Conservation (phyloP, 2,888 invertebrate species). For the Pachydiplax longipennis region DNA sequence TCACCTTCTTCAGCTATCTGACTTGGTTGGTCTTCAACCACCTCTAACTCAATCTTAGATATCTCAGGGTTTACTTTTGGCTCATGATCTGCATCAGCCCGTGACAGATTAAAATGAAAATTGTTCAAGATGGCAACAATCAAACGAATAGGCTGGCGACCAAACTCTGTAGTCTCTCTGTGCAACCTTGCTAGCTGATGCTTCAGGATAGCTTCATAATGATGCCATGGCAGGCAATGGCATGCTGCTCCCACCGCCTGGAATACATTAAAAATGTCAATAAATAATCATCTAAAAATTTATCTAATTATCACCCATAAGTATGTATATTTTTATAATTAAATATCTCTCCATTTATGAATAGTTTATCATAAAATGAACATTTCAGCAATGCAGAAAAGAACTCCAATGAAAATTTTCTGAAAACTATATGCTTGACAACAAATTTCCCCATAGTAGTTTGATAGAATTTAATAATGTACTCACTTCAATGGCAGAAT, state of each 20-base stretch:
- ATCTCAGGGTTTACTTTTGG: slow-evolving; percentile 25
- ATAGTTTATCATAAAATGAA: too few relatives aligned
- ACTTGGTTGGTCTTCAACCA: slow-evolving; percentile 52
- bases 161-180: slow-evolving; percentile 71
- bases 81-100: slow-evolving; percentile 59
- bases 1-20: slow-evolving; percentile 54
- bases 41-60: slow-evolving; percentile 40
- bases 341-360: too few relatives aligned
- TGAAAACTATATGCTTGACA: too few relatives aligned
- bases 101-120: slow-evolving; percentile 89
- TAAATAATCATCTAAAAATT: too few relatives aligned
- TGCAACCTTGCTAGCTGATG: slow-evolving; percentile 81
- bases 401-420: too few relatives aligned
- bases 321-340: too few relatives aligned
- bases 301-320: too few relatives aligned
- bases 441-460: too few relatives aligned
- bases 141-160: slow-evolving; percentile 82
- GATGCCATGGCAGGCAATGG: slow-evolving; percentile 84
- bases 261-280: too few relatives aligned
- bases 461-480: background rate
- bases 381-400: too few relatives aligned
- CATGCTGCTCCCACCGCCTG: slow-evolving; percentile 76
- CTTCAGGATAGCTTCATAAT: slow-evolving; percentile 83
- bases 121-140: slow-evolving; percentile 83
- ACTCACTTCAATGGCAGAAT: slow-evolving; percentile 77